phyloP scores from a whole-genome alignment of 92 coral and sea anemone species.

The Parazoanthus swiftii region DNA sequence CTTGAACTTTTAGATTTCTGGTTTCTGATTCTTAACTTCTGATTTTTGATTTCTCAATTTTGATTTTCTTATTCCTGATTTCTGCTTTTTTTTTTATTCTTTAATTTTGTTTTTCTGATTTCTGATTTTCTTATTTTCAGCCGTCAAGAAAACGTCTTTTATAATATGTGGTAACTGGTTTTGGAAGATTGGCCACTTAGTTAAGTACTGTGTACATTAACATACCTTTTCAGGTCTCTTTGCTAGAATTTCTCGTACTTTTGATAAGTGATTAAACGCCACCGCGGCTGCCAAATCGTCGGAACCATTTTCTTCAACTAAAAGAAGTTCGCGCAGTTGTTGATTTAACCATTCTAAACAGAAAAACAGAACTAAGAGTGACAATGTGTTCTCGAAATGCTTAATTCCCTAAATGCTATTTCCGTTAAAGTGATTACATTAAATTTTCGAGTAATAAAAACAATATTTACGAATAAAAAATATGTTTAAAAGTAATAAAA shows the following conservation, averaged over 20 bases:
- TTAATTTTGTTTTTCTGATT: no score
- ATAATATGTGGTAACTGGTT: no score
- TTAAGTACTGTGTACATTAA: no score
- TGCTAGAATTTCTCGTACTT: background rate
- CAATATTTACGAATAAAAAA: background rate
- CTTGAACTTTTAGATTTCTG: no score
- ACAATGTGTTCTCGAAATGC: background rate
- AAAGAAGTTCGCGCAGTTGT: background rate
- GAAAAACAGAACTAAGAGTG: background rate
- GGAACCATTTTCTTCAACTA: background rate
- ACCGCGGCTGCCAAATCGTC: background rate
- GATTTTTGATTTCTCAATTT: no score
- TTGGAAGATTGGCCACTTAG: no score
- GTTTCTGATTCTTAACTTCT: no score
- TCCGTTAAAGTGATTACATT: background rate
- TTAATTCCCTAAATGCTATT: background rate
- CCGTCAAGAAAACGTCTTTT: no score
- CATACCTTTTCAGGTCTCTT: conserved; percentile 11
- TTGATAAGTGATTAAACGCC: background rate
- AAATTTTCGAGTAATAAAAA: background rate
- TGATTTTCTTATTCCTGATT: no score
- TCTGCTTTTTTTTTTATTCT: no score
- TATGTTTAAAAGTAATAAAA: no score
- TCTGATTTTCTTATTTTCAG: no score
- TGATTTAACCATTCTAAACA: conserved; percentile 8